These are phyloP conservation scores for Melanogrammus aeglefinus DNA, from an alignment of 2,797 vertebrate species.

Conservation along the genomic window DNA sequence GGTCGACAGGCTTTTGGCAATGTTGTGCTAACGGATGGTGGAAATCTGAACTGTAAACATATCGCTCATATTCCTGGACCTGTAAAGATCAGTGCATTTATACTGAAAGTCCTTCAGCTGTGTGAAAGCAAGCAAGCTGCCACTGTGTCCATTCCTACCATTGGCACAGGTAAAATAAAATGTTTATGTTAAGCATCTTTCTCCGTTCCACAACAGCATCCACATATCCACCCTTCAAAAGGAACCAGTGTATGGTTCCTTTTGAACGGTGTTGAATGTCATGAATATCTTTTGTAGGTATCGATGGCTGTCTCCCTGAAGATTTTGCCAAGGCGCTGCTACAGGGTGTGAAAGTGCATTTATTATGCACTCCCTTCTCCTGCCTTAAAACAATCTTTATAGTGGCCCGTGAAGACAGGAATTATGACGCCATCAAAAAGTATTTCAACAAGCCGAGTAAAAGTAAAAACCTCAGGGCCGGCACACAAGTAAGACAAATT, in stretches of 20 bases:
- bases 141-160: constrained; percentile 51
- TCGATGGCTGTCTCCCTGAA: constrained; percentile 32
- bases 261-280: too few species aligned
- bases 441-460: constrained; percentile 24
- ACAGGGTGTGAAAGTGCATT: constrained; percentile 44
- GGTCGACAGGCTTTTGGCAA: constrained; percentile 42
- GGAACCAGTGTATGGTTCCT: background rate
- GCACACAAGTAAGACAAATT: constrained; percentile 31
- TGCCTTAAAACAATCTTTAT: constrained; percentile 40
- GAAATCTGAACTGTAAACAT: constrained; percentile 49
- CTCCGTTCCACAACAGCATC: background rate
- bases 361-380: constrained; percentile 23
- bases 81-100: constrained; percentile 32
- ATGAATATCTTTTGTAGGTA: constrained; percentile 30
- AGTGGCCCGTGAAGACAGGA: constrained; percentile 45
- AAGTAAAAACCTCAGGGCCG: constrained; percentile 5
- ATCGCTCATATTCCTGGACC: constrained; percentile 59
- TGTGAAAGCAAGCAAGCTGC: constrained; percentile 41
- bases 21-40: constrained; percentile 50
- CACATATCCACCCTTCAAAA: background rate
- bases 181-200: background rate
- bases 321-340: constrained; percentile 46
- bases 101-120: constrained; percentile 42
- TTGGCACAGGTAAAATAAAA: constrained; percentile 56
- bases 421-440: constrained; percentile 25